Percentiles rank a stretch among this genome's conserved stretches.
Evolutionary conservation across 2,797 vertebrate genomes (phyloP).

Genomic region (Poecile montanus): DNA sequence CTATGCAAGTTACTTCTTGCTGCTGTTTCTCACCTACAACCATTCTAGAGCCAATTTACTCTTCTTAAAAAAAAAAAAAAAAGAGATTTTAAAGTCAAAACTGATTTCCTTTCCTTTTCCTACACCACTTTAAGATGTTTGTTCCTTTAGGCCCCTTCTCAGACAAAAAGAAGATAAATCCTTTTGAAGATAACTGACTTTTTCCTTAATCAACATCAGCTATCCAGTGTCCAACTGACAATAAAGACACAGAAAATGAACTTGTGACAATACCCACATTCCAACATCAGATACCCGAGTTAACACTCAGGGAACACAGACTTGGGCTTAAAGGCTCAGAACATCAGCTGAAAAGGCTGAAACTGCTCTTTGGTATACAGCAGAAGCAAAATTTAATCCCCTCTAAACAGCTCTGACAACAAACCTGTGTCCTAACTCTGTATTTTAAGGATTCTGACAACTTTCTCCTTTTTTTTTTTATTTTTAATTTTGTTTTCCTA

Average conservation of each 20-base stretch:
- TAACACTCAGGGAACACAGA: constrained; percentile 26
- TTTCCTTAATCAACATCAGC: not conserved
- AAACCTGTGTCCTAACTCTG: not conserved
- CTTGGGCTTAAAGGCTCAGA: constrained; percentile 51
- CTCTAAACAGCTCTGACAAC: constrained; percentile 51
- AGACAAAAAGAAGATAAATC: not conserved
- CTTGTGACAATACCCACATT: not conserved
- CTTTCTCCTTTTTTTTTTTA: not conserved
- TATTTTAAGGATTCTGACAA: constrained; percentile 25
- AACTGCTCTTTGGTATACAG: not conserved
- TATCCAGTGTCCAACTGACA: not conserved
- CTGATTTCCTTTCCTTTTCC: not conserved
- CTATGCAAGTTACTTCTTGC: not conserved
- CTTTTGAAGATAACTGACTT: not conserved
- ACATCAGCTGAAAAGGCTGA: constrained; percentile 38
- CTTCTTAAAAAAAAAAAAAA: not conserved
- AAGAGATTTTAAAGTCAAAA: not conserved
- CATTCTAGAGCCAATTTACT: not conserved
- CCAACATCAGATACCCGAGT: not conserved
- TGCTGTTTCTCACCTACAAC: not conserved
- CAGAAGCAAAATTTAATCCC: constrained; percentile 52
- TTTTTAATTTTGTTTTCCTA: not conserved
- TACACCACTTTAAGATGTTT: not conserved
- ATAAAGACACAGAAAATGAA: constrained; percentile 2
- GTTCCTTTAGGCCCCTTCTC: not conserved